A percentile compares a stretch with the other conserved stretches of the same genome.
These are phyloP conservation scores for Dysmachus trigonus DNA, from an alignment of 2,888 invertebrate genomes.

Conservation along the genomic window DNA sequence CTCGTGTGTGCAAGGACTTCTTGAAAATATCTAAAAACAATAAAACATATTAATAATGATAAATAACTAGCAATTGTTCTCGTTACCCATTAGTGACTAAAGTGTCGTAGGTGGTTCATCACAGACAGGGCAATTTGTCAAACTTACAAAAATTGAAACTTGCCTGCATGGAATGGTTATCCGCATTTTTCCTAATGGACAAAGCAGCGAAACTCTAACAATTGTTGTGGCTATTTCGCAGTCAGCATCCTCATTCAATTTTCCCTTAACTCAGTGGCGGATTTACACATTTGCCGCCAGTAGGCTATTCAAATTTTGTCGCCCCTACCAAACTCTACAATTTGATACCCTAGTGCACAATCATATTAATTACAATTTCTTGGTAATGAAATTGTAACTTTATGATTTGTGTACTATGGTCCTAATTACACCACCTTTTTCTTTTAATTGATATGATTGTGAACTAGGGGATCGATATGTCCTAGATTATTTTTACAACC, in stretches of 20 bases:
- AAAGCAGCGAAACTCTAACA: slow-evolving; percentile 90
- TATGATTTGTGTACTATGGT: too few species aligned
- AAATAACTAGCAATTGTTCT: not conserved
- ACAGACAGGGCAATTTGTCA: slow-evolving; percentile 89
- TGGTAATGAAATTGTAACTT: too few species aligned
- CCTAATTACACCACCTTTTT: too few species aligned
- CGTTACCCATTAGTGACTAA: slow-evolving; percentile 92
- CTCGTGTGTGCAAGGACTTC: slow-evolving; percentile 78
- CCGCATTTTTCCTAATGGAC: slow-evolving; percentile 92
- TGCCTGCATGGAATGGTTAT: slow-evolving; percentile 87
- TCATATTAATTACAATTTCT: too few species aligned
- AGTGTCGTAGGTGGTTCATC: slow-evolving; percentile 88
- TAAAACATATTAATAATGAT: not conserved
- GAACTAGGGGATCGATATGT: too few species aligned
- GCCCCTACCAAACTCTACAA: too few species aligned
- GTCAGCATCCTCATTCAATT: slow-evolving; percentile 90
- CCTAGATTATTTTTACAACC: too few species aligned
- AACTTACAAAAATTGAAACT: not conserved
- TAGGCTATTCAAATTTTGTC: too few species aligned
- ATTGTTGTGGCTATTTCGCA: slow-evolving; percentile 96
- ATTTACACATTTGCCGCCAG: too few species aligned
- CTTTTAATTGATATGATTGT: too few species aligned
- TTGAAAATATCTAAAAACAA: slow-evolving; percentile 80
- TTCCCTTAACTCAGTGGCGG: too few species aligned
- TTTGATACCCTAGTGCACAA: too few species aligned